Evolutionary conservation across 2,113 vertebrate species (phyloP).

Genomic region (Odobenus rosmarus): DNA sequence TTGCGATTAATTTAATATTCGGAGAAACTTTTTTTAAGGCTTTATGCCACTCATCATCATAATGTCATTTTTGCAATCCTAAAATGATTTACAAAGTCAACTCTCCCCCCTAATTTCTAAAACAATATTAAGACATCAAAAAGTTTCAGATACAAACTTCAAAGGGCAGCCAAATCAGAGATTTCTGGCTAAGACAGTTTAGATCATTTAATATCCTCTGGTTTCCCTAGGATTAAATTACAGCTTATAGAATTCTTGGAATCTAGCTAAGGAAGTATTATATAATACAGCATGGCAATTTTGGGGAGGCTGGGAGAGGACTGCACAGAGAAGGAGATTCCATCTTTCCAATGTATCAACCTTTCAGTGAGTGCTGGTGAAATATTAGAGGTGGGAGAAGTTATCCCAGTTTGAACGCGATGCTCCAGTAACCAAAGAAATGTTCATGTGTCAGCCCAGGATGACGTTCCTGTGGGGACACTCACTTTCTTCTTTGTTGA

Average conservation of each 20-base stretch:
- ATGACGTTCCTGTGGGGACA: slow-evolving; percentile 41
- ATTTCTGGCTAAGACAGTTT: slow-evolving; percentile 90
- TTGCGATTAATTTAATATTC: slow-evolving; percentile 88
- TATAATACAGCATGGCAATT: slow-evolving; percentile 81
- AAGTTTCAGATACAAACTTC: slow-evolving; percentile 88
- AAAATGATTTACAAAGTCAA: slow-evolving; percentile 89
- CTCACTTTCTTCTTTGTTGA: slow-evolving; percentile 47
- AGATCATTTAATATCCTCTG: slow-evolving; percentile 91
- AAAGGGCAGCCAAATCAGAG: slow-evolving; percentile 88
- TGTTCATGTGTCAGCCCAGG: slow-evolving; percentile 60
- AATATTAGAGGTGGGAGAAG: slow-evolving; percentile 67
- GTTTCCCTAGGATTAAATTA: slow-evolving; percentile 89
- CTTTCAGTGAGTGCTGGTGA: slow-evolving; percentile 77
- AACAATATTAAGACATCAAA: slow-evolving; percentile 90
- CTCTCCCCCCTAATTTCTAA: slow-evolving; percentile 86
- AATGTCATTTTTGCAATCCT: slow-evolving; percentile 87
- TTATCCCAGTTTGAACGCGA: slow-evolving; percentile 67
- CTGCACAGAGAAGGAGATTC: slow-evolving; percentile 72
- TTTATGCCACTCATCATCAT: slow-evolving; percentile 88
- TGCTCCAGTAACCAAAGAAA: slow-evolving; percentile 72
- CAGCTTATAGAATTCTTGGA: slow-evolving; percentile 90
- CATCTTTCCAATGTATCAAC: slow-evolving; percentile 80
- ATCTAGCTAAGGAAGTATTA: slow-evolving; percentile 87
- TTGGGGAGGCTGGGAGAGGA: slow-evolving; percentile 66
- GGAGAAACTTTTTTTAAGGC: slow-evolving; percentile 81